Evolutionary conservation across 2,888 invertebrate species (phyloP).

Genomic region (Drosophila lutescens): DNA sequence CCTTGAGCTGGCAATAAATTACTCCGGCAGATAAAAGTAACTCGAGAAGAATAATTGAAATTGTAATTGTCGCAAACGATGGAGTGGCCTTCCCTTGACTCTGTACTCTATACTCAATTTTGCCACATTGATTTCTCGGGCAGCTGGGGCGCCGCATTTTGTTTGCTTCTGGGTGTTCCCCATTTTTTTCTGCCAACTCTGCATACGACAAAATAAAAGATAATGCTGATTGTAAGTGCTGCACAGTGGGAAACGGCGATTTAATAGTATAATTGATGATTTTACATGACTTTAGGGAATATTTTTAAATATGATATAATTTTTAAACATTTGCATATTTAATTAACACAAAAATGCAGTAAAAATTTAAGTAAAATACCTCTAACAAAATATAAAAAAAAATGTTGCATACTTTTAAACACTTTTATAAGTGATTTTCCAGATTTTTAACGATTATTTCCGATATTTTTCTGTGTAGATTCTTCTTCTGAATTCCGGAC

Average conservation of each 20-base stretch:
- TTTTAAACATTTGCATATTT: no score
- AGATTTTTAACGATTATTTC: no score
- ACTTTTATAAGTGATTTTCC: no score
- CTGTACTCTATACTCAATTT: conserved; percentile 35
- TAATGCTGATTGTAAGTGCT: conserved; percentile 68
- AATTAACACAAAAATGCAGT: no score
- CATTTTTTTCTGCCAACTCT: conserved; percentile 29
- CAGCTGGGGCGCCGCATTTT: conserved; percentile 25
- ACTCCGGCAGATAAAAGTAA: conserved; percentile 33
- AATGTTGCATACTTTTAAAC: no score
- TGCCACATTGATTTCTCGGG: conserved; percentile 29
- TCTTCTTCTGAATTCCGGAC: neutral
- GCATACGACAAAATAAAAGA: conserved; percentile 62
- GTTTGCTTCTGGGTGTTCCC: conserved; percentile 15
- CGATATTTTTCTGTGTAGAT: neutral
- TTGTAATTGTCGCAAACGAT: conserved; percentile 40
- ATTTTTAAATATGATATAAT: no score
- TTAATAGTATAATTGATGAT: neutral
- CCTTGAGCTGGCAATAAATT: conserved; percentile 35
- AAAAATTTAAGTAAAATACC: no score
- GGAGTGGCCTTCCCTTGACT: conserved; percentile 6
- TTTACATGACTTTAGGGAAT: no score
- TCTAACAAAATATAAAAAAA: no score
- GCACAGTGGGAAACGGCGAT: conserved; percentile 5
- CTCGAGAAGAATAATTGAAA: conserved; percentile 43